phyloP scores from a whole-genome alignment of 2,888 invertebrate species.

The Hydropsyche betteni region DNA sequence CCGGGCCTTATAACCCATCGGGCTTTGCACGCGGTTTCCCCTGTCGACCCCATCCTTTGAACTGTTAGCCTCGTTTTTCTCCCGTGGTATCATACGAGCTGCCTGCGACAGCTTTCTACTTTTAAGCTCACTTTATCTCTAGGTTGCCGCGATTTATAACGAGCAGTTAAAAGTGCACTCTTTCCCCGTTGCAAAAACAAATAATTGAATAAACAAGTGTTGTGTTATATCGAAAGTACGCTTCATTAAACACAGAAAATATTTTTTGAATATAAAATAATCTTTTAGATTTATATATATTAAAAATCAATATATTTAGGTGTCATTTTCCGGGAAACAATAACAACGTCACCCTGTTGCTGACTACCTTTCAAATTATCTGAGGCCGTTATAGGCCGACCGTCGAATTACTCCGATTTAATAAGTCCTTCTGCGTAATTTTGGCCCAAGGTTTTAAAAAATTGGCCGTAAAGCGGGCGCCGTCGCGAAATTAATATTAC shows the following conservation, averaged over 20 bases:
- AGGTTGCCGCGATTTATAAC: constrained; percentile 24
- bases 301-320: too few species aligned
- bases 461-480: constrained; percentile 11
- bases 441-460: constrained; percentile 1
- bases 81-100: constrained; percentile 3
- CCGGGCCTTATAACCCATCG: constrained; percentile 24
- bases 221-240: too few species aligned
- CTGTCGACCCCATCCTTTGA: not conserved
- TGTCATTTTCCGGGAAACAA: too few species aligned
- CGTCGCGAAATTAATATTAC: constrained; percentile 9
- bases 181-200: constrained; percentile 7
- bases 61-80: too few species aligned
- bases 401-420: not conserved
- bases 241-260: too few species aligned
- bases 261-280: too few species aligned
- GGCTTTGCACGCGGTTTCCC: constrained; percentile 19
- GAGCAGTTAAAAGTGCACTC: constrained; percentile 12
- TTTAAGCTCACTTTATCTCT: constrained; percentile 11
- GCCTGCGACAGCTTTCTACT: constrained; percentile 32
- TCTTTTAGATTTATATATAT: too few species aligned
- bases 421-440: constrained; percentile 7
- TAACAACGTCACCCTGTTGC: not conserved
- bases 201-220: not conserved
- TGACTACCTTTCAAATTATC: not conserved
- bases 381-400: not conserved